phyloP scores from a whole-genome alignment of 2,888 invertebrate genomes.

The Hirtodrosophila alboralis region DNA sequence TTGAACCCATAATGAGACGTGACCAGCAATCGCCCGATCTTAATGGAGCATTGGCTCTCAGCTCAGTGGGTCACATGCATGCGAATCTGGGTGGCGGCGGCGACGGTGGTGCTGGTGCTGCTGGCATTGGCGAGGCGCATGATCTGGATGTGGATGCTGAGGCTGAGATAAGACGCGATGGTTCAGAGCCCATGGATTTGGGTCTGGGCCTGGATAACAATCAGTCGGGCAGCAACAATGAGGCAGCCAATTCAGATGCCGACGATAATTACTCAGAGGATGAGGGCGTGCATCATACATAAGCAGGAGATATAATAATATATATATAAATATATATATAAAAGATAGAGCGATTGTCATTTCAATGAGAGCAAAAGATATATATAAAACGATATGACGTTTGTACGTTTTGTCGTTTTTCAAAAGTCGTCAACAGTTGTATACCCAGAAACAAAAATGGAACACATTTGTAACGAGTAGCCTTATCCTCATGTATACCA shows the following conservation, averaged over 20 bases:
- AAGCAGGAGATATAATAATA: slow-evolving; percentile 40
- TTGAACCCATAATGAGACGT: slow-evolving; percentile 82
- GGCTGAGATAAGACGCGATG: slow-evolving; percentile 80
- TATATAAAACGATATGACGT: slow-evolving; percentile 15
- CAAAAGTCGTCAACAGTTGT: slow-evolving; percentile 59
- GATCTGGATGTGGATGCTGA: slow-evolving; percentile 49
- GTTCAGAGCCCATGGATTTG: slow-evolving; percentile 84
- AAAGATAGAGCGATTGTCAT: slow-evolving; percentile 10
- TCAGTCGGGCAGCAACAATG: slow-evolving; percentile 82
- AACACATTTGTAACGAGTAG: slow-evolving; percentile 82
- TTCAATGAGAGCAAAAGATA: slow-evolving; percentile 29
- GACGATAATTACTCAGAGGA: slow-evolving; percentile 84
- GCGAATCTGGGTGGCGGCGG: slow-evolving; percentile 32
- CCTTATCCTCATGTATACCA: slow-evolving; percentile 84
- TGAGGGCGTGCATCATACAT: slow-evolving; percentile 83
- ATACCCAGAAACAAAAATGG: slow-evolving; percentile 69
- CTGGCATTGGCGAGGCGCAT: slow-evolving; percentile 23
- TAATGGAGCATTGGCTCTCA: slow-evolving; percentile 54
- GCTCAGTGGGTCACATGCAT: slow-evolving; percentile 52
- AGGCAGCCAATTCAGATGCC: slow-evolving; percentile 80
- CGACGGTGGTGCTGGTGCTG: slow-evolving; percentile 20
- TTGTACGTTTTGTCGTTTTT: slow-evolving; percentile 13
- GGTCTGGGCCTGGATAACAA: slow-evolving; percentile 82
- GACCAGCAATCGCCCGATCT: slow-evolving; percentile 66
- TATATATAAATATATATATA: too few relatives aligned